A percentile compares a stretch with the other conserved stretches of the same genome.
These are phyloP conservation scores for Ophiothrix spiculata DNA, from an alignment of 35 echinoderm and acorn worm genomes.

Conservation along the genomic window DNA sequence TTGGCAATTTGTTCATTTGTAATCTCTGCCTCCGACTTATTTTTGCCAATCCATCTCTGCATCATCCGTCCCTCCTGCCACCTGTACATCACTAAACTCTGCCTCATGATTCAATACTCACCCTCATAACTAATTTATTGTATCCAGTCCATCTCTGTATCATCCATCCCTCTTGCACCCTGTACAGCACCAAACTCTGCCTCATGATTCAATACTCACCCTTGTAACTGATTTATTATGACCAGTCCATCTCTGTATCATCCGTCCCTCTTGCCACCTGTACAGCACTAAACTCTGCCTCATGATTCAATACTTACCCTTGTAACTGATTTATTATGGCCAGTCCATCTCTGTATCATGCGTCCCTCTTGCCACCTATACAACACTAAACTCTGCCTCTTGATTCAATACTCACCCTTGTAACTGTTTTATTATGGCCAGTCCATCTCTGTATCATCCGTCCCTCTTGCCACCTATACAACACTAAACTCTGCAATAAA, in stretches of 20 bases:
- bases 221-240: constrained; percentile 34
- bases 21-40: constrained; percentile 7
- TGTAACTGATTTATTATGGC: constrained; percentile 38
- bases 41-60: constrained; percentile 68
- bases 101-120: no score
- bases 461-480: constrained; percentile 58
- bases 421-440: constrained; percentile 42
- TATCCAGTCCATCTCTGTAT: no score
- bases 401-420: neutral
- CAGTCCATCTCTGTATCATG: constrained; percentile 65
- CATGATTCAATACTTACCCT: neutral
- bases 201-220: neutral
- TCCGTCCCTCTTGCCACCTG: constrained; percentile 48
- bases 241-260: constrained; percentile 70
- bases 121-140: no score
- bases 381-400: constrained; percentile 49
- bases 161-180: no score
- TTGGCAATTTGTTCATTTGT: no score
- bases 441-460: constrained; percentile 64
- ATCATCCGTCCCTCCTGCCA: constrained; percentile 58
- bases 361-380: constrained; percentile 59
- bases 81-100: constrained; percentile 54
- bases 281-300: constrained; percentile 57
- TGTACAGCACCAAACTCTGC: no score
- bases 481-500: constrained; percentile 50